A percentile compares a stretch with the other conserved stretches of the same genome.
Conservation (phyloP, 2,888 invertebrate genomes). For the Mimas tiliae region DNA sequence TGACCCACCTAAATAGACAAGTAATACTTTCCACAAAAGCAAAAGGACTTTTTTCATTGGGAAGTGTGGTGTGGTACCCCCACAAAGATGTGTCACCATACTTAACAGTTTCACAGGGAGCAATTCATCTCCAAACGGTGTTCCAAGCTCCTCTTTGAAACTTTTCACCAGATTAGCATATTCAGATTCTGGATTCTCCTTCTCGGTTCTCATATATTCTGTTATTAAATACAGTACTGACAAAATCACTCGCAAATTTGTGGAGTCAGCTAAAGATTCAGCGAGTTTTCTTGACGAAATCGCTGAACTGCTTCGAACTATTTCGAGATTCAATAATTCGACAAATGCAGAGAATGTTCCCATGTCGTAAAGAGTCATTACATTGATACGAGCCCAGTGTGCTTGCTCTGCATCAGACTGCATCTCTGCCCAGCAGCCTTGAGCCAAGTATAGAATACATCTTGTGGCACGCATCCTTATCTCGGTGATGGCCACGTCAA, state of each 20-base stretch:
- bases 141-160: constrained; percentile 86
- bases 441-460: constrained; percentile 96
- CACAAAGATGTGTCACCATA: constrained; percentile 98
- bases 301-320: constrained; percentile 88
- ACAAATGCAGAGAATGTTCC: constrained; percentile 96
- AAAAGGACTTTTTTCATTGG: constrained; percentile 99
- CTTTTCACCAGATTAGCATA: constrained; percentile 82
- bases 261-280: constrained; percentile 90
- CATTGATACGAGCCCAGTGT: constrained; percentile 92
- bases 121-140: constrained; percentile 90
- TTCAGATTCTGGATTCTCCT: constrained; percentile 75
- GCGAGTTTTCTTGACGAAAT: constrained; percentile 77
- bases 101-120: constrained; percentile 94
- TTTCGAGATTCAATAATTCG: constrained; percentile 97
- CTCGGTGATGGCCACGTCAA: constrained; percentile 94
- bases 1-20: constrained; percentile 96
- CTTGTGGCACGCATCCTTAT: constrained; percentile 95
- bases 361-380: constrained; percentile 93
- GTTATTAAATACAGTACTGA: constrained; percentile 97
- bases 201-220: constrained; percentile 94
- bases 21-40: constrained; percentile 96
- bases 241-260: constrained; percentile 94
- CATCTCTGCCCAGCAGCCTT: constrained; percentile 97
- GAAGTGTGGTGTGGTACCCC: constrained; percentile 97
- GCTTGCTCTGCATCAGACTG: constrained; percentile 96